A percentile compares a stretch with the other conserved stretches of the same genome.
phyloP scores from a whole-genome alignment of 92 coral and sea anemone genomes.

The Porites rus region DNA sequence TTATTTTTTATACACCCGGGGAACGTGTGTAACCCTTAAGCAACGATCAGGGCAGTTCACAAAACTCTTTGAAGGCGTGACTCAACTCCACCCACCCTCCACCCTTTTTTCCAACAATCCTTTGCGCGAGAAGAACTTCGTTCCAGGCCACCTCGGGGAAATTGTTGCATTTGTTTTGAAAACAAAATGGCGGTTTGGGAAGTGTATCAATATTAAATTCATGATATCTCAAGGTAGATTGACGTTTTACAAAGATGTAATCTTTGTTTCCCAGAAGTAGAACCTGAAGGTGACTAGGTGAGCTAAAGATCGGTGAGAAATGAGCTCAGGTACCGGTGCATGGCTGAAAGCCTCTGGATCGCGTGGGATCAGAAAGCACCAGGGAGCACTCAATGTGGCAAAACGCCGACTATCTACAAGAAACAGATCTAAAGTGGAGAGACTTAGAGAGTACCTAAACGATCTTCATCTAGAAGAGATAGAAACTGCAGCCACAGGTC shows the following conservation, averaged over 20 bases:
- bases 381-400: not conserved
- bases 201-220: not conserved
- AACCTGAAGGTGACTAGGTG: not conserved
- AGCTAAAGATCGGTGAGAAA: not conserved
- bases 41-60: too few species aligned
- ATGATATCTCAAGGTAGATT: not conserved
- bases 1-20: too few species aligned
- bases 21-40: too few species aligned
- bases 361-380: conserved; percentile 18
- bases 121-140: not conserved
- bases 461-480: conserved; percentile 18
- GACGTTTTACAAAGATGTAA: not conserved
- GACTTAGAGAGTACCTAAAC: conserved; percentile 32
- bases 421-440: conserved; percentile 36
- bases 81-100: too few species aligned
- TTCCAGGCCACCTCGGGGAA: not conserved
- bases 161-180: conserved; percentile 10
- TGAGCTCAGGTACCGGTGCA: conserved; percentile 3
- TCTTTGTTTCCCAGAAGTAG: not conserved
- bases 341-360: not conserved
- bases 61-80: too few species aligned
- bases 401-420: conserved; percentile 14
- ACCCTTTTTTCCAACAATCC: too few species aligned
- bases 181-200: conserved; percentile 39
- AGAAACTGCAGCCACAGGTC: not conserved